These are phyloP conservation scores for Perccottus glenii DNA, from an alignment of 2,113 vertebrate genomes.

Conservation along the genomic window DNA sequence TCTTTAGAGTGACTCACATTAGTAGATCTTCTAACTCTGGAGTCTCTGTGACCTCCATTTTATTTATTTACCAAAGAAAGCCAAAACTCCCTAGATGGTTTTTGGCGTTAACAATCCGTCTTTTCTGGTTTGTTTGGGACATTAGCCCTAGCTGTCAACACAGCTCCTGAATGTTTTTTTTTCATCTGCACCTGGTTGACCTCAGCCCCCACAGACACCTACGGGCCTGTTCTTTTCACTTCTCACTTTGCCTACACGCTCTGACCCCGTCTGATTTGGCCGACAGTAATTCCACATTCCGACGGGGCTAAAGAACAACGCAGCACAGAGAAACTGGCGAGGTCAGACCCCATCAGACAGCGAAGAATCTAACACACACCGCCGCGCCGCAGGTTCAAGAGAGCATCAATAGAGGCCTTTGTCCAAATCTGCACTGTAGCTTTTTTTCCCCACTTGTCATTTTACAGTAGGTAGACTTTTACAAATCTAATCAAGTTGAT, in stretches of 20 bases:
- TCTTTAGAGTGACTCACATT: conserved; percentile 28
- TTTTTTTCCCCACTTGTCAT: background rate
- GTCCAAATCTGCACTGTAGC: background rate
- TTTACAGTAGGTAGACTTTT: conserved; percentile 12
- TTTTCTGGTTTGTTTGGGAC: conserved; percentile 37
- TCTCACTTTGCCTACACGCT: conserved; percentile 36
- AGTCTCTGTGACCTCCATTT: conserved; percentile 35
- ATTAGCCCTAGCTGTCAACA: conserved; percentile 32
- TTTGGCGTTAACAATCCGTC: conserved; percentile 11
- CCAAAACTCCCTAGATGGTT: background rate
- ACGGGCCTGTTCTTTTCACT: conserved; percentile 43
- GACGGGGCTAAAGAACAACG: conserved; percentile 29
- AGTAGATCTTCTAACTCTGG: conserved; percentile 38
- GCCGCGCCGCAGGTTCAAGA: conserved; percentile 9
- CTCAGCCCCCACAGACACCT: conserved; percentile 43
- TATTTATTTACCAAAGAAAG: conserved; percentile 19
- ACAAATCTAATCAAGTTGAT: conserved; percentile 20
- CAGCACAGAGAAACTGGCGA: conserved; percentile 45
- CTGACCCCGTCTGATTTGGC: conserved; percentile 36
- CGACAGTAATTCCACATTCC: conserved; percentile 64
- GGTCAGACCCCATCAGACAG: conserved; percentile 36
- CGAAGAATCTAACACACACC: conserved; percentile 26
- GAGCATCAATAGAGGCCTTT: background rate
- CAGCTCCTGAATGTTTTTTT: conserved; percentile 12
- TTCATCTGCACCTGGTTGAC: conserved; percentile 57